Base-by-base conservation (phyloP, 2,888 invertebrate species). In the Operophtera brumata region DNA sequence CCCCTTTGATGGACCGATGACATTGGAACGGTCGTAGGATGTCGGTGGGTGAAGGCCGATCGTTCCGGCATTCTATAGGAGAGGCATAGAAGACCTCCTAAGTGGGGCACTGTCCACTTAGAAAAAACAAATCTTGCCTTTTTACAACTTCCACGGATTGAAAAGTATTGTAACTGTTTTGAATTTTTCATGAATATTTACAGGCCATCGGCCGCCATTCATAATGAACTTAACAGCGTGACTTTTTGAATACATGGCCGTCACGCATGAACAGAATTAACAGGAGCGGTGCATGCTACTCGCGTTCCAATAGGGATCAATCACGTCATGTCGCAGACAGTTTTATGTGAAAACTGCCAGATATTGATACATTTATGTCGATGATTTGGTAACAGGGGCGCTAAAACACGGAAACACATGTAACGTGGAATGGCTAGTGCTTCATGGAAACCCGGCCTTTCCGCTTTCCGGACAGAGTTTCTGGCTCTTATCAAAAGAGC, bases 201-300 rank as follows among this genome's bases (percentile, higher is more conserved):
- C 14, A 40, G 39, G 60, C 52, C 54, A 59, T 61, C 35, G 59
- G 13, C 48, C 54, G 51, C 36, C 7, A 13, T 54, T 34, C 7
- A 13, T 54, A 61, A 64, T 62, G 40, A 42, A 47, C 57, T 59
- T 48, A 53, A 55, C 62, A 61, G 59, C 58, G 58, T 62, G 58
- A 54, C 49, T 53, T 49, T 46, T 44, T 32, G 37, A 54, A 46
- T 36, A 36, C 42, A 55, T 13, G 35, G 42, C 49, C 51, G 51
- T 57, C 55, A 55, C 37, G 34, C 44, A 30, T 45, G 13, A 45
- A 43, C 47, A 45, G 35, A 47, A 46, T 47, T 52, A 39, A 50
- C 48, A 42, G 54, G 51, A 50, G 37, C 48, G 45, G 37, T 56
- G 45, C 52, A 57, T 45, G 47, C 47, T 10, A 53, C 14, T 43